Percentiles rank a stretch among this genome's conserved stretches.
Evolutionary conservation across 30 jellyfish, hydroid and myxozoan genomes (phyloP).

Genomic region (Mastigias papua): DNA sequence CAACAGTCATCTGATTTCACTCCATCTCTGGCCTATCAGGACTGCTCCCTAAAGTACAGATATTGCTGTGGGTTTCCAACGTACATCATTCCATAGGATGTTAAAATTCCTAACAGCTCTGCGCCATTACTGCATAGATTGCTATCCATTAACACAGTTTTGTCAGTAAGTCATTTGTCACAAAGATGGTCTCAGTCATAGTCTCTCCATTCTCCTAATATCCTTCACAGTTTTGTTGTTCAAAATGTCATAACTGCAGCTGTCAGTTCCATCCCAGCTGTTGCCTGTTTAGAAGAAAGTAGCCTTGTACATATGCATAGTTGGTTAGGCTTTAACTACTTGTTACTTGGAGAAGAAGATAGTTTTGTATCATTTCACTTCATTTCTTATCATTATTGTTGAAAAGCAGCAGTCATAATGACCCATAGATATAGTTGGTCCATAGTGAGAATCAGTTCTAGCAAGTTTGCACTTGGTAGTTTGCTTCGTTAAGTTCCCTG

Average conservation of each 20-base stretch:
- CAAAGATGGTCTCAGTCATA: not conserved
- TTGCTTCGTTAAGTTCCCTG: too few relatives aligned
- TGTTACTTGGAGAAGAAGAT: too few relatives aligned
- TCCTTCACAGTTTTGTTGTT: not conserved
- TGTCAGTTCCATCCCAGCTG: not conserved
- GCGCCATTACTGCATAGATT: not conserved
- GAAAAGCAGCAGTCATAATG: too few relatives aligned
- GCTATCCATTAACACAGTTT: not conserved
- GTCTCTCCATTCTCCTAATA: not conserved
- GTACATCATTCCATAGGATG: not conserved
- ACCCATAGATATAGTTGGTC: too few relatives aligned
- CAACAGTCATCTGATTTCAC: not conserved
- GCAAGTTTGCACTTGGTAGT: too few relatives aligned
- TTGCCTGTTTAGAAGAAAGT: not conserved
- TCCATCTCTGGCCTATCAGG: not conserved
- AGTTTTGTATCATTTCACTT: too few relatives aligned
- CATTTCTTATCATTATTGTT: too few relatives aligned
- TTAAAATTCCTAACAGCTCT: not conserved
- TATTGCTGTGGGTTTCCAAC: not conserved
- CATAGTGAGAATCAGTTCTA: too few relatives aligned
- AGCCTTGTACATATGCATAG: not conserved
- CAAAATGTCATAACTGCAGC: not conserved
- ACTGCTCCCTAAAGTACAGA: not conserved
- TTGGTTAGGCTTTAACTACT: not conserved
- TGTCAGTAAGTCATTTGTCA: not conserved